Percentiles rank a stretch among this genome's conserved stretches.
These are phyloP conservation scores for Acanthacorydalis orientalis DNA, from an alignment of 2,888 invertebrate genomes.

Conservation along the genomic window DNA sequence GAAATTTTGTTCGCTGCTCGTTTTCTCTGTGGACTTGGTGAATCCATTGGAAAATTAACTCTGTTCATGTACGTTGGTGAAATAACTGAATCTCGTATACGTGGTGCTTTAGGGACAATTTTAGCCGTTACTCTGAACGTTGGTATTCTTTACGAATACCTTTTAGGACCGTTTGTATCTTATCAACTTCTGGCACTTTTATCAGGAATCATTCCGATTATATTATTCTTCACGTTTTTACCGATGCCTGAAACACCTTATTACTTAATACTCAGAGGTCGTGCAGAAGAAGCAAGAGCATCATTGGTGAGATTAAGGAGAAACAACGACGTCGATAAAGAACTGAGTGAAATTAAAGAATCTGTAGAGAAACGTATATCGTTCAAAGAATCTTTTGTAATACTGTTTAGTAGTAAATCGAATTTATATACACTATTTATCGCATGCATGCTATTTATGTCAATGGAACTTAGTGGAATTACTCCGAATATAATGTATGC, in stretches of 20 bases:
- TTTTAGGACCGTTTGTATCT: slow-evolving; percentile 1
- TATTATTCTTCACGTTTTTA: slow-evolving; percentile 1
- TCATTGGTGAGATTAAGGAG: not conserved
- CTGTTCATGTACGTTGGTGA: slow-evolving; percentile 6
- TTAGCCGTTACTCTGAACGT: slow-evolving; percentile 4
- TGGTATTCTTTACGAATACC: slow-evolving; percentile 5
- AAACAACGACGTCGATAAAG: not conserved
- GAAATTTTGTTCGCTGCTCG: slow-evolving; percentile 3
- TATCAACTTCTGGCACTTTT: slow-evolving; percentile 1
- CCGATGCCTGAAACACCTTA: slow-evolving; percentile 6
- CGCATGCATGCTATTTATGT: slow-evolving; percentile 1
- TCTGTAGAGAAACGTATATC: not conserved
- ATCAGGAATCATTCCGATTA: slow-evolving; percentile 2
- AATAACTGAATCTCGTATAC: slow-evolving; percentile 3
- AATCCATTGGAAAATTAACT: slow-evolving; percentile 5
- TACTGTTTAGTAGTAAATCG: not conserved
- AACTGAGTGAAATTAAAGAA: slow-evolving; percentile 2
- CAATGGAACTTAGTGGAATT: slow-evolving; percentile 5
- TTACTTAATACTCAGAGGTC: not conserved
- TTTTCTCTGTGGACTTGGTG: slow-evolving; percentile 3
- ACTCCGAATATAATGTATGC: slow-evolving; percentile 7
- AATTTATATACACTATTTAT: slow-evolving; percentile 1
- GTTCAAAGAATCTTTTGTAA: not conserved
- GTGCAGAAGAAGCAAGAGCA: not conserved
- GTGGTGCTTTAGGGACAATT: slow-evolving; percentile 4